These are phyloP conservation scores for Scarus forsteni DNA, from an alignment of 2,797 vertebrate genomes.

Conservation along the genomic window DNA sequence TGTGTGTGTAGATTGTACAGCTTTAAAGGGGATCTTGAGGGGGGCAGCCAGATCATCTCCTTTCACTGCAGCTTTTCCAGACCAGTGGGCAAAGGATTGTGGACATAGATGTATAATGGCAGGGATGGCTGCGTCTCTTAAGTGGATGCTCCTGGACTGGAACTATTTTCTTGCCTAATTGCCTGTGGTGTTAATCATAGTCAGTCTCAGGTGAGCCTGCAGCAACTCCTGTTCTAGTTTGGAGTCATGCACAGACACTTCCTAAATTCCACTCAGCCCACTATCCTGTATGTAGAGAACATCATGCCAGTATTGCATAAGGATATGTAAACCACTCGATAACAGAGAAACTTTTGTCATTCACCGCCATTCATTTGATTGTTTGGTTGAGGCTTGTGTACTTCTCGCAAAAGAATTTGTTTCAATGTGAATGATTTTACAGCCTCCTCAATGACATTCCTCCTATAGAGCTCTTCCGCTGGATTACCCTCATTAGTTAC, in stretches of 20 bases:
- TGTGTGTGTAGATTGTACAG: constrained; percentile 74
- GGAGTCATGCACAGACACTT: constrained; percentile 8
- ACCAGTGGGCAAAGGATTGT: constrained; percentile 68
- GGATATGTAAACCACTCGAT: constrained; percentile 16
- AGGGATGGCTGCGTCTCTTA: constrained; percentile 64
- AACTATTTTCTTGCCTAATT: constrained; percentile 60
- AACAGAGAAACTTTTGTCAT: constrained; percentile 7
- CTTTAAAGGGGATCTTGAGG: constrained; percentile 72
- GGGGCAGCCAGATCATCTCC: constrained; percentile 69
- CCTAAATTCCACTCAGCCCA: not conserved
- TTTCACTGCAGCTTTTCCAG: constrained; percentile 78
- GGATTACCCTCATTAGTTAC: constrained; percentile 75
- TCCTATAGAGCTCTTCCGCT: constrained; percentile 60
- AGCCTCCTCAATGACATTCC: constrained; percentile 56
- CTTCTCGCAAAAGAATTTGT: constrained; percentile 53
- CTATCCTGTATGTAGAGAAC: constrained; percentile 2
- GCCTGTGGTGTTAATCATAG: constrained; percentile 47
- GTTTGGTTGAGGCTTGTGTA: constrained; percentile 26
- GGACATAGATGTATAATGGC: constrained; percentile 66
- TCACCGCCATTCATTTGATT: constrained; percentile 49
- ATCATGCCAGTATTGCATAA: not conserved
- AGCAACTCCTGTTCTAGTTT: constrained; percentile 36
- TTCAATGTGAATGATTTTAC: constrained; percentile 72
- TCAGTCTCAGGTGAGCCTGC: constrained; percentile 45
- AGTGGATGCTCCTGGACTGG: constrained; percentile 58